These are phyloP conservation scores for Ips nitidus DNA, from an alignment of 1,140 invertebrate species.

Conservation along the genomic window DNA sequence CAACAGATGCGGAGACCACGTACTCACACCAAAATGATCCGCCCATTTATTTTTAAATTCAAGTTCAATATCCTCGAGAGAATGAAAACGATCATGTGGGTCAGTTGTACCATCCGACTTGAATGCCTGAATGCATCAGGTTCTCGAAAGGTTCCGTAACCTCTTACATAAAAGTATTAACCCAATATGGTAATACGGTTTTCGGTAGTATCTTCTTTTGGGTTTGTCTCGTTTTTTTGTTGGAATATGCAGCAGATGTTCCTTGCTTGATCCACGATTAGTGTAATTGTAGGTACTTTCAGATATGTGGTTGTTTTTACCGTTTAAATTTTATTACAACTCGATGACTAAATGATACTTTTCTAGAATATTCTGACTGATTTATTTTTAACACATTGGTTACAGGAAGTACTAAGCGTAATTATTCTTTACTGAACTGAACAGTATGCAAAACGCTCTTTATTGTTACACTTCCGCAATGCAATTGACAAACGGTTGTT, in stretches of 20 bases:
- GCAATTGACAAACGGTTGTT: too few relatives aligned
- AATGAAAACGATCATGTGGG: constrained; percentile 28
- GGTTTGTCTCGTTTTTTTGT: not conserved
- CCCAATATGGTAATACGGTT: constrained; percentile 19
- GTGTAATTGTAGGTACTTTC: too few relatives aligned
- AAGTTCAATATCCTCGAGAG: constrained; percentile 28
- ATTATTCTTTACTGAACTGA: too few relatives aligned
- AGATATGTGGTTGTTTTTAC: too few relatives aligned
- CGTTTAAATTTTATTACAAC: too few relatives aligned
- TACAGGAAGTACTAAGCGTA: too few relatives aligned
- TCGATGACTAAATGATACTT: too few relatives aligned
- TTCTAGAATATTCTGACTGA: too few relatives aligned
- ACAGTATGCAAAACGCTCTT: too few relatives aligned
- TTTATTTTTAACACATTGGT: too few relatives aligned
- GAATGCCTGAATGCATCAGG: constrained; percentile 16
- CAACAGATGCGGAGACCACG: not conserved
- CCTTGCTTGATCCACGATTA: not conserved
- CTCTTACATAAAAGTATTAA: constrained; percentile 14
- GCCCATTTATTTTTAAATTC: constrained; percentile 8
- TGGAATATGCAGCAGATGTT: not conserved
- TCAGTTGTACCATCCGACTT: constrained; percentile 29
- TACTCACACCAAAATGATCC: not conserved
- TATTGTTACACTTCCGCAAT: too few relatives aligned
- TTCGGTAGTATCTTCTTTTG: constrained; percentile 6
- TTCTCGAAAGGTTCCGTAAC: constrained; percentile 20